phyloP scores from a whole-genome alignment of 2,113 vertebrate species.

The Glaucidium brasilianum region DNA sequence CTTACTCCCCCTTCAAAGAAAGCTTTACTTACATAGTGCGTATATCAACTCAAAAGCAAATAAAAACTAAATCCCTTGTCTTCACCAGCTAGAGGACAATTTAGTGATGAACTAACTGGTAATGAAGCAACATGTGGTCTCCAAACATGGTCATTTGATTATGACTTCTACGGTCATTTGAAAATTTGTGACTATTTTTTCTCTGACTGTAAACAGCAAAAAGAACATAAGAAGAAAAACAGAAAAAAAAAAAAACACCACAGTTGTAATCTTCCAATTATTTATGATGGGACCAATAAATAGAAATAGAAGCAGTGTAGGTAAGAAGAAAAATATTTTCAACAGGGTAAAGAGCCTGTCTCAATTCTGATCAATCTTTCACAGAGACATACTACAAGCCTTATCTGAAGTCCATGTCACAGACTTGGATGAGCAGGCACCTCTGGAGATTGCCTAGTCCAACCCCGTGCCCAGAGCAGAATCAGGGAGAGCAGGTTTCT shows the following conservation, averaged over 20 bases:
- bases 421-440: neutral
- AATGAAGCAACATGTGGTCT: neutral
- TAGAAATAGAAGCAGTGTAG: neutral
- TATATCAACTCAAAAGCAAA: neutral
- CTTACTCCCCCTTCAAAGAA: neutral
- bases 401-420: neutral
- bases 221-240: neutral
- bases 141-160: neutral
- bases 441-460: neutral
- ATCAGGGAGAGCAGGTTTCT: neutral
- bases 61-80: neutral
- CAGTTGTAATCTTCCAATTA: neutral
- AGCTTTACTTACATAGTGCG: neutral
- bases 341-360: neutral
- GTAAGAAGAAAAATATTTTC: neutral
- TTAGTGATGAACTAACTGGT: neutral
- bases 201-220: neutral
- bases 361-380: neutral
- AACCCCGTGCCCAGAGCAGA: accelerated
- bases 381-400: neutral
- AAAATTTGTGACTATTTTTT: neutral
- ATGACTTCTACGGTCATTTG: neutral
- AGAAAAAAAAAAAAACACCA: neutral
- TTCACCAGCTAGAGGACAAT: neutral
- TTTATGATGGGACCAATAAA: neutral